Evolutionary conservation across 2,113 vertebrate species (phyloP).

Genomic region (Dasypus novemcinctus): DNA sequence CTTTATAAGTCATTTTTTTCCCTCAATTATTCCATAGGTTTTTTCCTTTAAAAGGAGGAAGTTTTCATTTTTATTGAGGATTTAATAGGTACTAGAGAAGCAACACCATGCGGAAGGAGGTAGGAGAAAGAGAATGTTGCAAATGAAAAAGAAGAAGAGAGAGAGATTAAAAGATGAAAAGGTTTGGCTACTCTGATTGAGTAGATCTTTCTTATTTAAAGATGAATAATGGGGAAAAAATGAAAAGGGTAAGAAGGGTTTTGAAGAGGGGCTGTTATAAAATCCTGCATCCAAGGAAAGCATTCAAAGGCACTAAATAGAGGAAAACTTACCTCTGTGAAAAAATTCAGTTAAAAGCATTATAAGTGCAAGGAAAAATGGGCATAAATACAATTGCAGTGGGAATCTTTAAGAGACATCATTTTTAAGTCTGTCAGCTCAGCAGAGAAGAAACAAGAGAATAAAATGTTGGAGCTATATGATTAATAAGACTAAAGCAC

Average conservation of each 20-base stretch:
- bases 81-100: background rate
- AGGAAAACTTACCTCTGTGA: background rate
- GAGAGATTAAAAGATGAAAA: background rate
- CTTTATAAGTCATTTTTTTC: background rate
- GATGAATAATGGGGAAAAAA: background rate
- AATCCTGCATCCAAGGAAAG: background rate
- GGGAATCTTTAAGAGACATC: background rate
- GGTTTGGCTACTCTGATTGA: background rate
- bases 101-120: accelerated
- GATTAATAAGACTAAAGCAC: background rate
- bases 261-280: background rate
- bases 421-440: background rate
- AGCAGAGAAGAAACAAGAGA: background rate
- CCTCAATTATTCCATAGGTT: background rate
- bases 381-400: background rate
- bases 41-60: background rate
- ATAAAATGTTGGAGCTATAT: background rate
- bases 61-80: background rate
- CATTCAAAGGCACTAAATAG: too few relatives aligned
- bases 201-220: background rate
- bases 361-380: background rate
- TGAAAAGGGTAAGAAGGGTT: background rate
- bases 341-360: background rate
- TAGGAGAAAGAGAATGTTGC: background rate
- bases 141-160: background rate